Conservation (phyloP, 2,113 vertebrate species). For the Oncorhynchus masou region DNA sequence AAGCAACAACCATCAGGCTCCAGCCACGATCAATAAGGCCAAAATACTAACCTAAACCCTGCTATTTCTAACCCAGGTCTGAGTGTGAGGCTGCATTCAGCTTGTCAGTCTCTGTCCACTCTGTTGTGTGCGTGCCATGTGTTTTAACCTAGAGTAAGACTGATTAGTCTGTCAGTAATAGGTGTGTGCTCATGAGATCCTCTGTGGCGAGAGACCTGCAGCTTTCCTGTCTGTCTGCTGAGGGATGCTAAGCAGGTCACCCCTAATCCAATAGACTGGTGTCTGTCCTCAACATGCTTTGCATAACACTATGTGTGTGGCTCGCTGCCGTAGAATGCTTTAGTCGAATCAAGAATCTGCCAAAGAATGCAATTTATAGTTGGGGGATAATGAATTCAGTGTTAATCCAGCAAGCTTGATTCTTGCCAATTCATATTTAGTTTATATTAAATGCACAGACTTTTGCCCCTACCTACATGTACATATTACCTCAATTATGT, state of each 20-base stretch:
- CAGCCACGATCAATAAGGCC: constrained; percentile 58
- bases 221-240: not conserved
- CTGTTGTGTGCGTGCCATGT: constrained; percentile 26
- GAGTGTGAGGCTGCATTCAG: constrained; percentile 49
- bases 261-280: constrained; percentile 1
- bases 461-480: too few species aligned
- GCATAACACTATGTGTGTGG: not conserved
- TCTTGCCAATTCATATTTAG: not conserved
- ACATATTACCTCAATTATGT: too few species aligned
- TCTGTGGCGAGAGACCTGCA: not conserved
- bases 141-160: constrained; percentile 32
- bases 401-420: not conserved
- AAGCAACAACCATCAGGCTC: constrained; percentile 57
- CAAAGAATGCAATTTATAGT: too few species aligned
- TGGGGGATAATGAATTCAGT: not conserved
- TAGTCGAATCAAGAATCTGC: too few species aligned
- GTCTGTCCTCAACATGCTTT: not conserved
- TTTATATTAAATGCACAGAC: not conserved
- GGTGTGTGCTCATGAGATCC: not conserved
- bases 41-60: constrained; percentile 57
- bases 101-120: not conserved
- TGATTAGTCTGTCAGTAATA: not conserved
- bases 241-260: not conserved
- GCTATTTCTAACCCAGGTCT: constrained; percentile 62
- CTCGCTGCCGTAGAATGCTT: not conserved